These are phyloP conservation scores for Panonychus citri DNA, from an alignment of 1,140 invertebrate species.

Conservation along the genomic window DNA sequence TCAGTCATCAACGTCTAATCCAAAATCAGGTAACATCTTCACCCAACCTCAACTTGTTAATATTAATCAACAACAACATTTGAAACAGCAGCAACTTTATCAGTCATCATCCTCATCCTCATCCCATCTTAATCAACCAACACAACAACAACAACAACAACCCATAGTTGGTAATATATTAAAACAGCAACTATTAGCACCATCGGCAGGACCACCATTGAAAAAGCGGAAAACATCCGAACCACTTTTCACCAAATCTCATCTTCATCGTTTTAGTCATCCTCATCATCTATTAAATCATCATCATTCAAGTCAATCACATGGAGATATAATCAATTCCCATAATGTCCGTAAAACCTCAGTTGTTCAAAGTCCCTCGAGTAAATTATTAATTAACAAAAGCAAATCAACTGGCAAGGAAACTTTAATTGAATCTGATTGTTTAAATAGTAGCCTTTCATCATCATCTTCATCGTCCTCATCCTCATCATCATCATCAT, in stretches of 20 bases:
- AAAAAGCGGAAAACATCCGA: conserved; percentile 20
- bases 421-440: background rate
- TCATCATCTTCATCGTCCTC: background rate
- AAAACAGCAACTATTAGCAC: conserved; percentile 14
- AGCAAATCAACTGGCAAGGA: background rate
- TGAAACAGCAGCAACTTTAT: background rate
- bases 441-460: background rate
- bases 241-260: conserved; percentile 5
- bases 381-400: no score
- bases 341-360: no score
- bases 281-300: background rate
- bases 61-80: background rate
- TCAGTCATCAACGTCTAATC: background rate
- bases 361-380: no score
- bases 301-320: background rate
- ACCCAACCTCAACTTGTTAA: background rate
- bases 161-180: conserved; percentile 12
- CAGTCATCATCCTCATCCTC: background rate
- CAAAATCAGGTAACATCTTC: no score
- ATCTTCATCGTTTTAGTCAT: background rate
- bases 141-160: background rate
- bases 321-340: no score
- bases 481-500: background rate
- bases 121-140: background rate
- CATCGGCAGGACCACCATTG: conserved; percentile 7